A percentile compares a stretch with the other conserved stretches of the same genome.
Conservation (phyloP, 2,888 invertebrate genomes). For the Drosophila paracracens region DNA sequence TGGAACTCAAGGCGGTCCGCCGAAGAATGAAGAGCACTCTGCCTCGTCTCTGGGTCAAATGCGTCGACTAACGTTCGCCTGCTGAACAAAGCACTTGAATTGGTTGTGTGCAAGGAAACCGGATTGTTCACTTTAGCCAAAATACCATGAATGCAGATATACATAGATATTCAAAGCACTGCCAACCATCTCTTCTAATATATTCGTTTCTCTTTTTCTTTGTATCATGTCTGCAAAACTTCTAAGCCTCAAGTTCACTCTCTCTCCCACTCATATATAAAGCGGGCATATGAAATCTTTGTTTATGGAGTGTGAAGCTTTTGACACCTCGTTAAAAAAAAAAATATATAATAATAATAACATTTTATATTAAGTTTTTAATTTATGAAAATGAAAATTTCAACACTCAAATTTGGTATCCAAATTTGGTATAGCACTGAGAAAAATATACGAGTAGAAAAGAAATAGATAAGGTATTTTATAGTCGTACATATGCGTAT, state of each 20-base stretch:
- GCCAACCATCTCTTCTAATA: slow-evolving; percentile 24
- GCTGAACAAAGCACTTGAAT: slow-evolving; percentile 48
- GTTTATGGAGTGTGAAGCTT: neutral
- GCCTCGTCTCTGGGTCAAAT: slow-evolving; percentile 58
- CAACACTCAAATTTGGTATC: neutral
- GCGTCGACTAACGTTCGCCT: slow-evolving; percentile 43
- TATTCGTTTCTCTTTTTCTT: slow-evolving; percentile 35
- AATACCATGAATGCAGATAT: slow-evolving; percentile 26
- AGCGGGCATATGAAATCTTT: neutral
- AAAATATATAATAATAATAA: neutral
- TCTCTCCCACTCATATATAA: neutral
- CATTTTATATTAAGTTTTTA: neutral
- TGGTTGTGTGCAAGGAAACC: slow-evolving; percentile 52
- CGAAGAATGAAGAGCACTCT: slow-evolving; percentile 34
- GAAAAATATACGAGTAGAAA: neutral
- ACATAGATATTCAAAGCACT: slow-evolving; percentile 15
- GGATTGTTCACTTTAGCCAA: slow-evolving; percentile 45
- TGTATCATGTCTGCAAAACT: slow-evolving; percentile 5
- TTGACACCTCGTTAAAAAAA: neutral
- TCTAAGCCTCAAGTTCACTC: slow-evolving; percentile 3
- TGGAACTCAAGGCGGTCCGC: slow-evolving; percentile 28
- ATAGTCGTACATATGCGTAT: slow-evolving; percentile 31
- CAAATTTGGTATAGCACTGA: neutral
- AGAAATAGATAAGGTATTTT: slow-evolving; percentile 22
- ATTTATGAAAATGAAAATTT: neutral